Conservation (phyloP, 2,113 vertebrate genomes). For the Syngnathus scovelli region DNA sequence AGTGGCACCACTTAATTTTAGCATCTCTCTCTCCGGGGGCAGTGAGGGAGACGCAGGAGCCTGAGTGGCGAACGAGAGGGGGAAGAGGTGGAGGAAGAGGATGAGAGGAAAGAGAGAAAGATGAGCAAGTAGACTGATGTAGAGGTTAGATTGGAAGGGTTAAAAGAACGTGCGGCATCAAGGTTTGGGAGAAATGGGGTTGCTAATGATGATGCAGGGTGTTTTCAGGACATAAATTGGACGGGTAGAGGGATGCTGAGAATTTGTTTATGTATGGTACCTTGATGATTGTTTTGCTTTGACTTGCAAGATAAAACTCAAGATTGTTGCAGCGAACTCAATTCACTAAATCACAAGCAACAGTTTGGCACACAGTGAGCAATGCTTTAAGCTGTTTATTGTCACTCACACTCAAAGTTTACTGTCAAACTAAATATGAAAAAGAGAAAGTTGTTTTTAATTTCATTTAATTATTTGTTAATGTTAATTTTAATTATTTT, state of each 20-base stretch:
- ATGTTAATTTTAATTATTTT: no score
- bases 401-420: no score
- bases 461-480: no score
- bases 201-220: neutral
- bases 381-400: no score
- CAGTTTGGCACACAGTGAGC: no score
- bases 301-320: no score
- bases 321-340: no score
- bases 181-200: slow-evolving; percentile 65
- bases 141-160: slow-evolving; percentile 46
- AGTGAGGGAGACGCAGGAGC: slow-evolving; percentile 55
- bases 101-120: slow-evolving; percentile 17
- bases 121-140: slow-evolving; percentile 25
- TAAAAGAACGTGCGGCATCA: slow-evolving; percentile 65
- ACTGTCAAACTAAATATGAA: no score
- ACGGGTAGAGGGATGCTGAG: neutral
- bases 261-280: no score
- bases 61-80: slow-evolving; percentile 14
- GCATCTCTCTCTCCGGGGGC: slow-evolving; percentile 83
- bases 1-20: slow-evolving; percentile 98
- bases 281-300: no score
- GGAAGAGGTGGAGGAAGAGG: slow-evolving; percentile 1
- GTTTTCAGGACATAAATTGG: neutral
- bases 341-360: no score
- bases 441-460: no score